Evolutionary conservation across 2,888 invertebrate species (phyloP).

Genomic region (Serrognathus titanus): DNA sequence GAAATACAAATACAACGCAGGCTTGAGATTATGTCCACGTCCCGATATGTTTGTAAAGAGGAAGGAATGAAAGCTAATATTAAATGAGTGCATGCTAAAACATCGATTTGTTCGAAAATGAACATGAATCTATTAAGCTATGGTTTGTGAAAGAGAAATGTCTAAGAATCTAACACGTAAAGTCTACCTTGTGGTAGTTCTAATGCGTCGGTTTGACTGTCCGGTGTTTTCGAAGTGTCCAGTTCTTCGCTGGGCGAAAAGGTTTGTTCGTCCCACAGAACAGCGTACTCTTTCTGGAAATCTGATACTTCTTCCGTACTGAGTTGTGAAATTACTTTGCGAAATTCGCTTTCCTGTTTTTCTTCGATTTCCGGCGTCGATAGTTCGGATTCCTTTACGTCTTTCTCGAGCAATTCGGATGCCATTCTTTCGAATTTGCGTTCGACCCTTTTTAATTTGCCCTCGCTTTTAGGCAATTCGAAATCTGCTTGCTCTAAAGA

Average conservation of each 20-base stretch:
- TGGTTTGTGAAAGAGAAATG: conserved; percentile 14
- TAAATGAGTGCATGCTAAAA: conserved; percentile 16
- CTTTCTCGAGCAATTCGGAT: conserved; percentile 48
- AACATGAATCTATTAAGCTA: conserved; percentile 9
- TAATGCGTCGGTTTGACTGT: conserved; percentile 47
- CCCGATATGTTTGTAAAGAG: conserved; percentile 43
- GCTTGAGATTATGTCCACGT: conserved; percentile 20
- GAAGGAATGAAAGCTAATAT: conserved; percentile 3
- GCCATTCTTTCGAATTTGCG: conserved; percentile 54
- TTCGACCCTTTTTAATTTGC: conserved; percentile 49
- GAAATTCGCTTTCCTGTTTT: conserved; percentile 47
- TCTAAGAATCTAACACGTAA: conserved; percentile 38
- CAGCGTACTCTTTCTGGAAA: conserved; percentile 50
- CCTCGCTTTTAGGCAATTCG: conserved; percentile 34
- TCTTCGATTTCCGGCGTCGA: conserved; percentile 43
- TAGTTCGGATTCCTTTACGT: conserved; percentile 35
- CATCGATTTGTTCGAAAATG: conserved; percentile 15
- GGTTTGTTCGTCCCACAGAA: conserved; percentile 51
- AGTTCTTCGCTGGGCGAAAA: conserved; percentile 48
- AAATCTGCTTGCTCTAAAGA: conserved; percentile 39
- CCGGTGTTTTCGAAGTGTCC: conserved; percentile 48
- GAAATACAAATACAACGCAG: conserved; percentile 11
- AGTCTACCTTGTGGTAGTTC: conserved; percentile 51
- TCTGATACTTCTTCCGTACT: conserved; percentile 53
- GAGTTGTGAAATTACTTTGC: conserved; percentile 51